Conservation (phyloP, 2,888 invertebrate genomes). For the Antitype chi region DNA sequence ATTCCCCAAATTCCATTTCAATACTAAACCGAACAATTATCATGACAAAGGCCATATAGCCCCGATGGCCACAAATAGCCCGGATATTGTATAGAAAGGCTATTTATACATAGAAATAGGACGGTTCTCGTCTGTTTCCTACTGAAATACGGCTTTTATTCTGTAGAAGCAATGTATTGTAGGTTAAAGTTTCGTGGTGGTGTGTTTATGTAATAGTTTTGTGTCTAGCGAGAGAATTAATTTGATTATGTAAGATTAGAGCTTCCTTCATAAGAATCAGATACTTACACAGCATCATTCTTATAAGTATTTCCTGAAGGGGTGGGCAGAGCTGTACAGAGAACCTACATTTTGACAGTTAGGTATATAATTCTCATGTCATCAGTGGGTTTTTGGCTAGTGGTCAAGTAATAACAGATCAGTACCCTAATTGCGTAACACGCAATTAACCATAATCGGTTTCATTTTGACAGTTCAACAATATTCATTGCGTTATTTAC, state of each 20-base stretch:
- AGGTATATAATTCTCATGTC: neutral
- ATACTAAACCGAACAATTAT: slow-evolving; percentile 48
- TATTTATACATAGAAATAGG: slow-evolving; percentile 35
- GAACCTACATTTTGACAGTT: neutral
- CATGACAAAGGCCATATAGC: slow-evolving; percentile 48
- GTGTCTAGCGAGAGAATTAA: neutral
- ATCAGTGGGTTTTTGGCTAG: neutral
- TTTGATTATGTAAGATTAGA: neutral
- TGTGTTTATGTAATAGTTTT: slow-evolving; percentile 21
- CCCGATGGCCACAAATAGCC: slow-evolving; percentile 27
- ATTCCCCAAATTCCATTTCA: slow-evolving; percentile 25
- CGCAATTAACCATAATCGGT: no score
- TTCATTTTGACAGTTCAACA: no score
- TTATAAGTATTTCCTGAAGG: neutral
- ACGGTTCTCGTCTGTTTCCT: slow-evolving; percentile 33
- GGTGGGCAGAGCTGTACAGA: neutral
- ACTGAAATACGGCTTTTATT: slow-evolving; percentile 51
- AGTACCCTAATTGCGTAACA: no score
- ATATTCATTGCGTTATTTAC: no score
- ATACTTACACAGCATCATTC: neutral
- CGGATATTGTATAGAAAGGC: slow-evolving; percentile 49
- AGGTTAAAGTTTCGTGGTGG: slow-evolving; percentile 31
- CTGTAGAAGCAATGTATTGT: slow-evolving; percentile 25
- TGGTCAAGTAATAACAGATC: no score
- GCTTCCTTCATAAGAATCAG: neutral